Evolutionary conservation across 2,113 vertebrate species (phyloP), one percentile per base, ranked within the genome.

Genomic region (Stegostoma tigrinum): DNA sequence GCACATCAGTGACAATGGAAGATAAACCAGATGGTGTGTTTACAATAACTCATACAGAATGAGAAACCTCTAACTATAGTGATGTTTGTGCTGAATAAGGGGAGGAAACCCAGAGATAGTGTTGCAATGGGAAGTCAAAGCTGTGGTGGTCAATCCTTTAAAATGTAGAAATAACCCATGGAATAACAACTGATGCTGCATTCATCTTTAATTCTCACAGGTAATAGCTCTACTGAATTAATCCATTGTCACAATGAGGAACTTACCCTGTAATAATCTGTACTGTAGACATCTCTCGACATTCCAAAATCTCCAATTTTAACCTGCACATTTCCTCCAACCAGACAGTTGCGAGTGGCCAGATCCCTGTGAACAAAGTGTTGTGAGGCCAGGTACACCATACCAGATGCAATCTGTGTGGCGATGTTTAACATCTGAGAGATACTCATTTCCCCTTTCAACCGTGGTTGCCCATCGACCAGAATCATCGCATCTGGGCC

Each of bases 231-330:
- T 24, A 67, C 95, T 95, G 67, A 96, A 96, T 96, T 96, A 96
- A 97, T 97, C 97, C 6, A 34, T 27, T 17, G 27, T 91, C 87
- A 94, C 87, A 94, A 45, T 67, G 34, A 96, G 75, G 68, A 70
- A 96, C 99, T 98, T 98, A 99, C 99, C 98, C 99, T 98, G 97
- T 99, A 99, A 98, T 99, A 99, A 97, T 99, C 99, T 1, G 98
- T 99, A 98, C 99, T 99, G 97, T 99, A 99, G 97, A 99, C 98
- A 93, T 99, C 99, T 97, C 99, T 98, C 94, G 99, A 99, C 99
- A 99, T 99, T 97, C 99, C 99, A 52, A 99, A 99, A 97, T 99
- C 99, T 96, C 99, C 99, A 0, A 99, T 99, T 98, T 99, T 99
- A 96, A 99, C 99, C 96, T 99, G 97, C 86, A 99, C 98, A 96